Conservation (phyloP, 1,140 invertebrate genomes). For the Lamellibrachia luymesi region DNA sequence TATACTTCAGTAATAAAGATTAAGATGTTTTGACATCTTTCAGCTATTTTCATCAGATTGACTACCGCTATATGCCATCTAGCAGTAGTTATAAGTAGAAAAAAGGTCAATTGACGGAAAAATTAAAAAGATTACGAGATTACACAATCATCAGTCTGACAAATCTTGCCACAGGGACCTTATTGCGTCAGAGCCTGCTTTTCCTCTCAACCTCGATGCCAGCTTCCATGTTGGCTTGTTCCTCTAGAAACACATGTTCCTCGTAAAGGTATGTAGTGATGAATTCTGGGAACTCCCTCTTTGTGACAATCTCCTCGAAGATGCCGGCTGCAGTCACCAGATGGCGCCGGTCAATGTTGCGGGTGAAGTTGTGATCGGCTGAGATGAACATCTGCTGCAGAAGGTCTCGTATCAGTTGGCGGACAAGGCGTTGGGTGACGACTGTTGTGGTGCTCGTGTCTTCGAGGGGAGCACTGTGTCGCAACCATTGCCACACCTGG, state of each 20-base stretch:
- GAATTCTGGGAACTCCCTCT: constrained; percentile 38
- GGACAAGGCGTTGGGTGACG: constrained; percentile 32
- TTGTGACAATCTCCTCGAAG: constrained; percentile 34
- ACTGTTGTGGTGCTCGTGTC: constrained; percentile 29
- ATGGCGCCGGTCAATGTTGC: background rate
- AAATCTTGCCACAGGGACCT: no score
- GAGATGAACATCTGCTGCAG: background rate
- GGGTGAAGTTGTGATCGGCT: background rate
- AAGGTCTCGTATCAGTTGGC: constrained; percentile 19
- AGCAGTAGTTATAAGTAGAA: no score
- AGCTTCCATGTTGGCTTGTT: no score
- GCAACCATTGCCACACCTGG: constrained; percentile 75
- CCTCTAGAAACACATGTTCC: background rate
- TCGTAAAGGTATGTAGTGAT: constrained; percentile 38
- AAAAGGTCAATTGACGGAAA: no score
- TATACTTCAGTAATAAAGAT: no score
- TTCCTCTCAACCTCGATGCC: no score
- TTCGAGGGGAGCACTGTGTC: constrained; percentile 61
- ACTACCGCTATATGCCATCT: no score
- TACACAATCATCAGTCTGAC: no score
- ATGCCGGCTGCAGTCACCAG: constrained; percentile 29
- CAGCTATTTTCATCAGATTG: no score
- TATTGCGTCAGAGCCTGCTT: no score
- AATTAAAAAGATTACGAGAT: no score
- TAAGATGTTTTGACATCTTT: no score